Percentiles rank a stretch among this genome's conserved stretches.
Evolutionary conservation across 1,140 invertebrate species (phyloP).

Genomic region (Cylas formicarius): DNA sequence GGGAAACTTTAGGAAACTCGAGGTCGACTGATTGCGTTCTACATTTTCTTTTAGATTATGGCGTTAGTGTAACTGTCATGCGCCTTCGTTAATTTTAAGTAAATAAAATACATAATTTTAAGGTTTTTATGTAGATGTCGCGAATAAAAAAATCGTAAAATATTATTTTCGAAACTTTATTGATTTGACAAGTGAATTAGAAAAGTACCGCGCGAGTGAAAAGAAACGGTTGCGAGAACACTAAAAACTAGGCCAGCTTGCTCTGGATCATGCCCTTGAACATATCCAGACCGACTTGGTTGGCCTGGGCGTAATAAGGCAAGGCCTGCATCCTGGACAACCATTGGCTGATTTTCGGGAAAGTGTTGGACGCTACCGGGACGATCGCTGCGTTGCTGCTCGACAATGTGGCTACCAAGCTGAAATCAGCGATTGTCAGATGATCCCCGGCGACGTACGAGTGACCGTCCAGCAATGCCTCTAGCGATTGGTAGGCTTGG

Average conservation of each 20-base stretch:
- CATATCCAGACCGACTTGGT: slow-evolving; percentile 28
- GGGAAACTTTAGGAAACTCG: slow-evolving; percentile 70
- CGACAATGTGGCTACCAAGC: slow-evolving; percentile 32
- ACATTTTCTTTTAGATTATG: not conserved
- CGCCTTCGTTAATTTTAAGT: too few relatives aligned
- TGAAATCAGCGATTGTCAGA: slow-evolving; percentile 48
- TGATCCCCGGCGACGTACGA: slow-evolving; percentile 36
- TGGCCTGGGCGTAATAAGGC: slow-evolving; percentile 28
- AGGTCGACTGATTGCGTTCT: slow-evolving; percentile 56
- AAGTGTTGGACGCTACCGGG: slow-evolving; percentile 27
- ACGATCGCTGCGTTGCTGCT: slow-evolving; percentile 36
- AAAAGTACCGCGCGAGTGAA: too few relatives aligned
- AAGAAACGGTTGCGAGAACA: too few relatives aligned
- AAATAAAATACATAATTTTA: too few relatives aligned
- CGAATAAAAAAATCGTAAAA: too few relatives aligned
- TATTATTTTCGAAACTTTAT: too few relatives aligned
- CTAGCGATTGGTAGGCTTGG: slow-evolving; percentile 22
- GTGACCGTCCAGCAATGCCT: slow-evolving; percentile 21
- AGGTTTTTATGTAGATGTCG: too few relatives aligned
- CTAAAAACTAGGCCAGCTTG: slow-evolving; percentile 17
- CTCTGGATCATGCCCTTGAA: slow-evolving; percentile 26
- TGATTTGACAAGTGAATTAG: too few relatives aligned
- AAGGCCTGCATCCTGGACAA: slow-evolving; percentile 24
- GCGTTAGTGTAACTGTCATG: too few relatives aligned
- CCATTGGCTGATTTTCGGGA: slow-evolving; percentile 27